phyloP scores from a whole-genome alignment of 2,113 vertebrate genomes.

The Hippolais icterina region DNA sequence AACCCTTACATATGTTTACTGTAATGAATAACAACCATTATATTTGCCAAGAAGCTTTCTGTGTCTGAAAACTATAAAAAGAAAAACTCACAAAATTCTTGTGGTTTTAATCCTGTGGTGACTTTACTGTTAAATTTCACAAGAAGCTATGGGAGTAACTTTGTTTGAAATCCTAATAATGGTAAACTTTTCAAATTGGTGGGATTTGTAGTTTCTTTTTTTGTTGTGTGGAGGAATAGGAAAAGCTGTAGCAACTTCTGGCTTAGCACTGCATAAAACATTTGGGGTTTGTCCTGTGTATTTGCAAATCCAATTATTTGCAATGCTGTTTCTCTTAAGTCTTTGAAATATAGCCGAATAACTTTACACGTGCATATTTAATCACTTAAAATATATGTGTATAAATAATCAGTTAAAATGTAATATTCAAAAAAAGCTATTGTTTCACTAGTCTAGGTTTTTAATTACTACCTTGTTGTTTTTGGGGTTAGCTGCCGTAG shows the following conservation, averaged over 20 bases:
- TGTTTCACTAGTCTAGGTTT: not conserved
- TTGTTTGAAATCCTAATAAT: not conserved
- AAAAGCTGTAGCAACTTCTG: not conserved
- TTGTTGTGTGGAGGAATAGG: not conserved
- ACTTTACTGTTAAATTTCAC: not conserved
- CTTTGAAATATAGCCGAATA: not conserved
- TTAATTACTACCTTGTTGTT: not conserved
- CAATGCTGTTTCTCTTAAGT: not conserved
- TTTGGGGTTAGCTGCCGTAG: not conserved
- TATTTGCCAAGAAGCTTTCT: not conserved
- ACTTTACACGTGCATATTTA: not conserved
- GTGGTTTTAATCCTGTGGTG: not conserved
- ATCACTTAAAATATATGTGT: not conserved
- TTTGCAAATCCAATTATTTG: not conserved
- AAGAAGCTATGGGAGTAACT: not conserved
- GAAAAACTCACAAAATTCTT: not conserved
- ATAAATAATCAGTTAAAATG: not conserved
- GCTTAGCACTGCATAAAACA: not conserved
- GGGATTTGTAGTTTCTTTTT: not conserved
- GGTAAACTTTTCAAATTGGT: not conserved
- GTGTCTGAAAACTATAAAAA: not conserved
- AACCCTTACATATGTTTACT: not conserved
- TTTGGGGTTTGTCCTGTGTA: not conserved
- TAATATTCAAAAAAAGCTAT: not conserved
- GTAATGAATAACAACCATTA: accelerated